Evolutionary conservation across 2,113 vertebrate species (phyloP).

Genomic region (Petaurus breviceps): DNA sequence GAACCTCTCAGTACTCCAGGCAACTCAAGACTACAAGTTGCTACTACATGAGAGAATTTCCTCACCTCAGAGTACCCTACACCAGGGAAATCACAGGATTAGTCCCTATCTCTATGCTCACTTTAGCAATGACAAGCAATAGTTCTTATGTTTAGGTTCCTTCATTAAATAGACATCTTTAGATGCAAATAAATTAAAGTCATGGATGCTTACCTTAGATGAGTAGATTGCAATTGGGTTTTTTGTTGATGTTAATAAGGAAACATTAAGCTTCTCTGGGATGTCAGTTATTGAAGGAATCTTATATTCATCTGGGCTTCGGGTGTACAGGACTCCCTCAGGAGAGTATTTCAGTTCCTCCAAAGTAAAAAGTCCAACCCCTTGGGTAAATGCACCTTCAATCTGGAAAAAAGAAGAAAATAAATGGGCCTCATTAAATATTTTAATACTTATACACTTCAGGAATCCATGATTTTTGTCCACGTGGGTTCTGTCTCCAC

Average conservation of each 20-base stretch:
- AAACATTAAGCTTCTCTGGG: conserved; percentile 88
- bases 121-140: background rate
- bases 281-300: conserved; percentile 90
- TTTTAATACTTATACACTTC: background rate
- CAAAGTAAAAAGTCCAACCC: conserved; percentile 89
- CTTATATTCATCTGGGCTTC: conserved; percentile 90
- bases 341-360: conserved; percentile 91
- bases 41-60: background rate
- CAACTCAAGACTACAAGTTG: background rate
- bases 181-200: background rate
- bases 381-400: conserved; percentile 91
- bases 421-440: conserved; percentile 15
- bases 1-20: background rate
- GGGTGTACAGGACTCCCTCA: conserved; percentile 85
- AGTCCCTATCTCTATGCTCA: background rate
- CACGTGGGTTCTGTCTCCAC: background rate
- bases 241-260: conserved; percentile 83
- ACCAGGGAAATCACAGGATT: background rate
- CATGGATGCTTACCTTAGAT: conserved; percentile 86
- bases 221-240: conserved; percentile 91
- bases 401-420: conserved; percentile 83
- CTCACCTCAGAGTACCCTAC: background rate
- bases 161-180: background rate
- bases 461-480: background rate
- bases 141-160: background rate